Base-by-base conservation (phyloP, 2,797 vertebrate genomes). In the Siniperca undulata region DNA sequence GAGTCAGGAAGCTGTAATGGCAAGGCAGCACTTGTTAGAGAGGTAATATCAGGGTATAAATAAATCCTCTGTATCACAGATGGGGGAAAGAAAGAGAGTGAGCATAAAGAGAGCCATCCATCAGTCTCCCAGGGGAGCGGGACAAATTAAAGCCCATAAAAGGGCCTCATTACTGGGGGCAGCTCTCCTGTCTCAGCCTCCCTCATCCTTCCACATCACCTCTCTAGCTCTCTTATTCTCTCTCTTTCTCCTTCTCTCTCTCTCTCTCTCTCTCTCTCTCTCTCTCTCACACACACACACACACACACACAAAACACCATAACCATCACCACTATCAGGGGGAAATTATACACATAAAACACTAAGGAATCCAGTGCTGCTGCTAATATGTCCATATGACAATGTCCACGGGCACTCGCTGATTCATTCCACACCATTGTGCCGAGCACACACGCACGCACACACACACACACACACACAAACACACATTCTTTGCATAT, bases 141-240 rank as follows among this genome's bases (percentile, higher is more conserved):
- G 95, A 95, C 93, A 95, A 95, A 95, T 95, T 96, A 93, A 95
- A 95, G 94, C 91, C 92, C 94, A 95, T 94, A 95, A 96, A 96
- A 94, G 93, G 91, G 83, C 92, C 94, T 95, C 93, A 95, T 95
- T 95, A 95, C 94, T 95, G 94, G 92, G 94, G 92, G 87, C 92
- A 93, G 91, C 88, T 84, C 89, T 93, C 94, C 92, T 88, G 92
- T 92, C 93, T 94, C 89, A 89, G 87, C 88, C 93, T 91, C 92
- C 92, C 91, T 91, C 90, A 90, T 90, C 91, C 91, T 90, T 91
- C 91, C 91, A 90, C 90, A 92, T 91, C 93, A 93, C 88, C 93
- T 93, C 92, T 89, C 87, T 87, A 81, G 82, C 82, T 84, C 84
- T 81, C 85, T 80, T 69, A 70, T 77, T 80, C 73, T 84, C 74